Conservation (phyloP, 2,797 vertebrate species). For the Malurus splendens region DNA sequence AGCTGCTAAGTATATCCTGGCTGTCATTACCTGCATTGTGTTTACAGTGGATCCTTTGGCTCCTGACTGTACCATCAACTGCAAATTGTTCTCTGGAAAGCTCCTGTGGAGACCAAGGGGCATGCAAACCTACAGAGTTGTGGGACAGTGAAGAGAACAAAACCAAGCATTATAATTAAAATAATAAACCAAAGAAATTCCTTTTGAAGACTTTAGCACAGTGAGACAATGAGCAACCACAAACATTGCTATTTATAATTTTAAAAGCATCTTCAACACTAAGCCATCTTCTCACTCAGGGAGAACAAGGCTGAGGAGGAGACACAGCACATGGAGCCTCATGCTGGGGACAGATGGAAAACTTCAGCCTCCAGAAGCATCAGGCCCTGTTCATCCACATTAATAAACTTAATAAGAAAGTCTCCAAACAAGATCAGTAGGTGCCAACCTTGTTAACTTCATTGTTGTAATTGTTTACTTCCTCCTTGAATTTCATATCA, state of each 20-base stretch:
- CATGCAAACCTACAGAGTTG: slow-evolving; percentile 86
- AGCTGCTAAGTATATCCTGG: background rate
- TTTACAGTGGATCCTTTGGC: slow-evolving; percentile 97
- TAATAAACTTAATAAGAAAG: background rate
- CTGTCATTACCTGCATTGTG: slow-evolving; percentile 89
- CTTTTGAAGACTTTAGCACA: background rate
- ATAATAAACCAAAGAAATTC: background rate
- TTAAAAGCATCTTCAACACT: background rate
- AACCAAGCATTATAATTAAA: background rate
- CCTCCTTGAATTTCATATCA: slow-evolving; percentile 95
- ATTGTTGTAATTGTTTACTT: slow-evolving; percentile 91
- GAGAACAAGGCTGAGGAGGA: background rate
- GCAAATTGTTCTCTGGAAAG: slow-evolving; percentile 96
- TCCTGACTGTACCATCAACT: slow-evolving; percentile 97
- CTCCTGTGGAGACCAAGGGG: slow-evolving; percentile 87
- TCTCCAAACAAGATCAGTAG: background rate
- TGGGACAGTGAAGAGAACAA: background rate
- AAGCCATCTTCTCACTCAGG: background rate
- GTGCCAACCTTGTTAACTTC: slow-evolving; percentile 89
- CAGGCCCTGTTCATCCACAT: background rate
- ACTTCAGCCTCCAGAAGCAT: background rate
- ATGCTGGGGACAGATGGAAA: background rate
- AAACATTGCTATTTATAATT: background rate
- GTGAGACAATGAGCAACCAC: background rate
- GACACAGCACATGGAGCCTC: background rate